Base-by-base conservation (phyloP, 92 coral and sea anemone genomes). In the Epizoanthus fatuus region DNA sequence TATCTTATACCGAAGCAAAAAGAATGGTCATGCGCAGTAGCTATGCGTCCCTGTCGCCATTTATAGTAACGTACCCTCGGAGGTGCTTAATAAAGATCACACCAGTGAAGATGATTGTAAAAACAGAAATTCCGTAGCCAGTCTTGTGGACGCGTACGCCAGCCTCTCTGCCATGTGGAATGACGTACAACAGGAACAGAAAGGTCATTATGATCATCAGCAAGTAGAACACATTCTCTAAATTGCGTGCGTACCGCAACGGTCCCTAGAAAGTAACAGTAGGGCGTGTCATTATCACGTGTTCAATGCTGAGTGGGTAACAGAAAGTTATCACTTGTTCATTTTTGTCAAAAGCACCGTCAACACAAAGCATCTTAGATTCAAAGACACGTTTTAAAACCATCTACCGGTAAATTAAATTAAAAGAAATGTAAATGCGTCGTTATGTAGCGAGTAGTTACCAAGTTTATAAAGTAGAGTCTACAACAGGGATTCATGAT, bases 81-180 rank as follows among this genome's bases (percentile, higher is more conserved):
- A 87, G 35, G 58, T 87, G 91, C 74, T 81, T 87, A 77, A 87
- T 87, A 20, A 74, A 87, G 16, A 87, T 68, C 32, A 87, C 53
- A 5, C 91, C 83, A 38, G 80, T 81, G 63, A 56, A 73, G 1
- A 81, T 74, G 20, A 87, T 86, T 7, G 68, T 32, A 7, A 81
- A 38, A 7, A 81, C 91, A 7, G 91, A 64, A 44, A 87, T 15
- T 47, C 81, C 54, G 70, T 87, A 87, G 16, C 80, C 71, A 14
- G 69, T 22, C n/a, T 14, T 73, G 52, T 47, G 52, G 20, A 13
- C 35, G 15, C 42, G 25, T 22, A 22, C 25, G 25, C 25, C 81
- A 4, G 49, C 35, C 7, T 84, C 87, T 7, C 83, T 77, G 11
- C 91, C 91, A 39, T 38, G 74, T 0, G 91, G 91, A 13, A 87